Base-by-base conservation (phyloP, 2,797 vertebrate species). In the Strix occidentalis region DNA sequence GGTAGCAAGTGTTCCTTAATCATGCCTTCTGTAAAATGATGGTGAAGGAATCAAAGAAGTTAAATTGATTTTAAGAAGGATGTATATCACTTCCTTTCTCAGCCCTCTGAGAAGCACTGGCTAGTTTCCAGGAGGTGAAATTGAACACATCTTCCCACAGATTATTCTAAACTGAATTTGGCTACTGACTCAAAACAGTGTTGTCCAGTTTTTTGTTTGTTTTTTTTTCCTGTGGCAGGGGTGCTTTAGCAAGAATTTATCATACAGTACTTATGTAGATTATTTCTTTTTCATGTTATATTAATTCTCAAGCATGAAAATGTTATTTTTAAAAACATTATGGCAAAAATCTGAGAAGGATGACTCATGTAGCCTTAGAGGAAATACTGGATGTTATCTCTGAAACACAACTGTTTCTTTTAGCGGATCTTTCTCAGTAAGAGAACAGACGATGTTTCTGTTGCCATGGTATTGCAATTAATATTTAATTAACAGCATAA, bases 381-480 rank as follows among this genome's bases (percentile, higher is more conserved):
- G 87, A 96, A 96, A 76, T 72, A 48, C 60, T 90, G 79, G 84
- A 74, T 95, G 61, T 90, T 96, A 66, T 87, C 69, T 83, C 66
- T 90, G 71, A 86, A 88, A 78, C 78, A 86, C 77, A 71, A 90
- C 77, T 78, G 91, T 88, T 95, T 86, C 53, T 96, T 68, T 50
- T 84, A 66, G 91, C 17, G 1, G 85, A 28, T 82, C 24, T 72
- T 63, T 50, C 78, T 88, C 65, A 15, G 66, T 53, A 66, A 93
- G 71, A 89, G 70, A 81, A 46, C 80, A 91, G 84, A 66, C 89
- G 85, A 43, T 65, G 85, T 93, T 95, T 95, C 94, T 1, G 95
- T 97, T 97, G 87, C 95, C 82, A 95, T 93, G 96, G 91, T 60
- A 50, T 68, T 91, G 58, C 76, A 63, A 96, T 97, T 96, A 97